Base-by-base conservation (phyloP, 2,888 invertebrate species). In the Gryllus longicercus region DNA sequence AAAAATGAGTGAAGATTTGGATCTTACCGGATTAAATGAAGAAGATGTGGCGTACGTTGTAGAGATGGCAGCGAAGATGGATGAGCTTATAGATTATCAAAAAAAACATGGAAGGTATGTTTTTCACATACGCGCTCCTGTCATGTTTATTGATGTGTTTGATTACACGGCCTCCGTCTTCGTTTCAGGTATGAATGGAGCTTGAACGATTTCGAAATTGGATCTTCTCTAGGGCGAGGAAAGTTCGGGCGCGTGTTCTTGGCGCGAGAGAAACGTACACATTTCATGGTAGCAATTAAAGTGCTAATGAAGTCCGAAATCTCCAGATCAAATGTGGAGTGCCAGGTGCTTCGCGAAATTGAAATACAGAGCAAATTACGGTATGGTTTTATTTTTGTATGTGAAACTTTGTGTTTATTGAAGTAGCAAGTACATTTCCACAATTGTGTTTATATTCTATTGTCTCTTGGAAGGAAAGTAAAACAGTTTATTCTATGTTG, bases 161-260 rank as follows among this genome's bases (percentile, higher is more conserved):
- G 16, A 63, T 77, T 18, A 51, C 63, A 63, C 8, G 14, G 14
- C 63, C 14, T 5, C n/a, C 8, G 63, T 14, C 74, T 81, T 50
- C 77, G 78, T 87, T 88, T 75, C 84, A 92, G 92, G 0, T 93
- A 92, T 83, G 87, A 91, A 84, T 95, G 95, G 95, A 89, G 91
- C 1, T 87, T 95, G 25, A 88, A 90, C 80, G 94, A 97, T 87
- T 97, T 97, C 87, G 96, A 97, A 84, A 90, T 97, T 82, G 97
- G 97, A 1, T 90, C 92, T 79, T 92, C 93, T 0, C 88, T 98
- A n/a, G 98, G 98, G 0, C 92, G 94, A 85, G 98, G 98, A 1
- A 97, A 97, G 87, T 98, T 98, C 87, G 98, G 98, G 0, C 92
- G 95, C 84, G 97, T 98, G 0, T 97, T 95, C 86, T 88, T 97